Evolutionary conservation across 53 echinoderm and acorn worm species (phyloP).

Genomic region (Holothuria leucospilota): DNA sequence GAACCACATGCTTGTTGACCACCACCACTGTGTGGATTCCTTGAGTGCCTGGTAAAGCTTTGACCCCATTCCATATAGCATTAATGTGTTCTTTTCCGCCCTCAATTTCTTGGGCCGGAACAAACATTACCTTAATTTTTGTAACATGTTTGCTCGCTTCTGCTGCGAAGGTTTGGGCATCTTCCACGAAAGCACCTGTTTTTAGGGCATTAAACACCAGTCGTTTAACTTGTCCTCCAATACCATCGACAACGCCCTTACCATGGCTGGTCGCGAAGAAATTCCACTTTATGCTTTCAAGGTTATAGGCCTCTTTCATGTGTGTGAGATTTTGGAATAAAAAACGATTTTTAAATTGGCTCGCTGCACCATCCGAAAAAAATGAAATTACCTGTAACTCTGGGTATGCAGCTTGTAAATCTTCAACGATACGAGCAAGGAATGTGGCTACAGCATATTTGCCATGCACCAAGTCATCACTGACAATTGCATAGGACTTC

Average conservation of each 20-base stretch:
- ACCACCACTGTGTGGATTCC: background rate
- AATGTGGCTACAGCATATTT: constrained; percentile 54
- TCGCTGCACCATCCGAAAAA: constrained; percentile 41
- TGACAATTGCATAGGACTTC: too few relatives aligned
- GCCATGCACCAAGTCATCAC: constrained; percentile 21
- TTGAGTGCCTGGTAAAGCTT: constrained; percentile 5
- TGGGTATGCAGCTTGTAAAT: constrained; percentile 16
- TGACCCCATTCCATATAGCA: background rate
- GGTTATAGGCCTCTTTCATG: too few relatives aligned
- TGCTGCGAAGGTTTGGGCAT: background rate
- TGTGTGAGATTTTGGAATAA: constrained; percentile 50
- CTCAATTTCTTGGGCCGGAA: background rate
- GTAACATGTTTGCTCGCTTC: background rate
- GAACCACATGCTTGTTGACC: too few relatives aligned
- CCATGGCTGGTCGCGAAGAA: constrained; percentile 58
- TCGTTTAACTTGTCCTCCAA: too few relatives aligned
- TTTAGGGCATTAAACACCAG: too few relatives aligned
- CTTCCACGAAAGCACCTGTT: too few relatives aligned
- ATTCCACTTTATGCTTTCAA: too few relatives aligned
- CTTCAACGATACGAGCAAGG: constrained; percentile 30
- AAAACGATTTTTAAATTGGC: constrained; percentile 34
- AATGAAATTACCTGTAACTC: too few relatives aligned
- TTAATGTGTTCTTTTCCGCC: background rate
- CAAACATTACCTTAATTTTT: background rate
- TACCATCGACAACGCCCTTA: constrained; percentile 6